phyloP scores from a whole-genome alignment of 2,888 invertebrate species.

The Agonopterix arenella region DNA sequence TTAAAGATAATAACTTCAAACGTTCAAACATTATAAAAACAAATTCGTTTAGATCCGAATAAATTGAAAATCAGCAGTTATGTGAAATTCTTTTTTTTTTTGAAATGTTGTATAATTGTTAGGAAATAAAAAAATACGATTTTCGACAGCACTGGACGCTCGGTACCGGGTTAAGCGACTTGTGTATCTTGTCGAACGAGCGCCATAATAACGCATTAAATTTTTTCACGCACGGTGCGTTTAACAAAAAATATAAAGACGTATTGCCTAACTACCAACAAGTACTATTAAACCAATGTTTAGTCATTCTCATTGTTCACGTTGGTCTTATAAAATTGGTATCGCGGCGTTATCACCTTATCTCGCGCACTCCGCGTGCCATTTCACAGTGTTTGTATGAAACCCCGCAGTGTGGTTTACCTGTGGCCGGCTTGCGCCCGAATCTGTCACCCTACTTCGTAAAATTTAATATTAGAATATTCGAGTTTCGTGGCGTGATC shows the following conservation, averaged over 20 bases:
- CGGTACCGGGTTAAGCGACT: neutral
- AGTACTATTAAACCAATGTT: slow-evolving; percentile 11
- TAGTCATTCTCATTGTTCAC: slow-evolving; percentile 41
- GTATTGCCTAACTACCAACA: neutral
- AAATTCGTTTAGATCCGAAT: no score
- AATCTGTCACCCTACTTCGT: no score
- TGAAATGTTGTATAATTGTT: no score
- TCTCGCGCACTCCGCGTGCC: slow-evolving; percentile 58
- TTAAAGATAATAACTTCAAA: no score
- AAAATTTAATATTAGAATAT: no score
- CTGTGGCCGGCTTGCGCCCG: slow-evolving; percentile 37
- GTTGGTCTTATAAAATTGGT: slow-evolving; percentile 43
- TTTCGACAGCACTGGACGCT: no score
- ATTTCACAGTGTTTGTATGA: slow-evolving; percentile 50
- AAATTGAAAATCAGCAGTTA: no score
- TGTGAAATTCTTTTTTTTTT: no score
- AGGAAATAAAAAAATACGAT: no score
- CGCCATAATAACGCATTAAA: slow-evolving; percentile 5
- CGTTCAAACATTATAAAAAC: no score
- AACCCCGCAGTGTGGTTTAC: slow-evolving; percentile 50
- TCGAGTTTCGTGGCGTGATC: no score
- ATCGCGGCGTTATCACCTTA: slow-evolving; percentile 71
- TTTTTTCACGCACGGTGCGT: neutral
- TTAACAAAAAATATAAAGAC: no score
- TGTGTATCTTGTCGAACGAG: slow-evolving; percentile 2